Conservation (phyloP, 2,888 invertebrate species). For the Minunthozetes semirufus region DNA sequence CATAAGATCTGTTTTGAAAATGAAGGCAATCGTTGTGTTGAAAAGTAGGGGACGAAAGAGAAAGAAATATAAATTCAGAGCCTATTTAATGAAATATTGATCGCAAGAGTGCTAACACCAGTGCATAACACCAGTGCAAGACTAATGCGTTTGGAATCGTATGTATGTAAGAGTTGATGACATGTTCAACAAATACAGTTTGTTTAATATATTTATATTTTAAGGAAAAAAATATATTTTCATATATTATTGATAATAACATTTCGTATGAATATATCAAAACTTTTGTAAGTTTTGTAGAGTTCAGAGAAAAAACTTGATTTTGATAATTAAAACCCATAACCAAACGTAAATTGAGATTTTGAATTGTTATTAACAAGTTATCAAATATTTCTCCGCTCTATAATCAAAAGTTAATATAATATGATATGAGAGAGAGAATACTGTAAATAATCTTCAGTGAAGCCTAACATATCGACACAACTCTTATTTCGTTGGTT, state of each 20-base stretch:
- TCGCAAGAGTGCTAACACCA: background rate
- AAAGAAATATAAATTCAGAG: background rate
- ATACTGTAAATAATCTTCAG: conserved; percentile 5
- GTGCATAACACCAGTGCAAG: background rate
- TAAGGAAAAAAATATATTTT: background rate
- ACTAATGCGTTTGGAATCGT: conserved; percentile 19
- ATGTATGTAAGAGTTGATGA: conserved; percentile 19
- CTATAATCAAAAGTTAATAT: background rate
- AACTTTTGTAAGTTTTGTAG: too few relatives aligned
- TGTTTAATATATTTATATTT: background rate
- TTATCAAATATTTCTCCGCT: too few relatives aligned
- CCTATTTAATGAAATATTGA: background rate
- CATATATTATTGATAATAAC: background rate
- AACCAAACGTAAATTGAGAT: too few relatives aligned
- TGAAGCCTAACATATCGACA: background rate
- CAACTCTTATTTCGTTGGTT: background rate
- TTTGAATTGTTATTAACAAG: too few relatives aligned
- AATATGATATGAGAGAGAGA: background rate
- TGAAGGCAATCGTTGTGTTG: background rate
- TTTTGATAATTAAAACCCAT: too few relatives aligned
- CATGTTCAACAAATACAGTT: background rate
- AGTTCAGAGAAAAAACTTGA: too few relatives aligned
- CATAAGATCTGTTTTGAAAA: conserved; percentile 19
- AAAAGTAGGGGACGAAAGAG: background rate
- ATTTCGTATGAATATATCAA: conserved; percentile 10